phyloP scores from a whole-genome alignment of 2,113 vertebrate genomes.

The Mastomys coucha region DNA sequence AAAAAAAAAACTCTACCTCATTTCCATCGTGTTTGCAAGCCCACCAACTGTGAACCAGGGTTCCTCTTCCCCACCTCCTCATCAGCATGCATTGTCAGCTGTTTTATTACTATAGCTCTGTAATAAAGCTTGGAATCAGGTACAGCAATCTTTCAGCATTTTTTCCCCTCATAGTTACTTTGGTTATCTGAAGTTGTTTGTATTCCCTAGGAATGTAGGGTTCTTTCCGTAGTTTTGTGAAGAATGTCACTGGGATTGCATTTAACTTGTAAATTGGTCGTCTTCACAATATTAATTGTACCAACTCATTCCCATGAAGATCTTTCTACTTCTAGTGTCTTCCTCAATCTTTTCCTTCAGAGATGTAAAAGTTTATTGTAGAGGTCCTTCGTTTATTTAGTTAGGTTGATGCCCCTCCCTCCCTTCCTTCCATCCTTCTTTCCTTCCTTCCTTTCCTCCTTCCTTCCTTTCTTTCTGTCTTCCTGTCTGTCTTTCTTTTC shows the following conservation, averaged over 20 bases:
- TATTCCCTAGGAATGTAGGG: not conserved
- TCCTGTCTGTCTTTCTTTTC: not conserved
- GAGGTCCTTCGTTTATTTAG: not conserved
- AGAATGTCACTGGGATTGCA: not conserved
- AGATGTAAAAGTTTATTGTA: not conserved
- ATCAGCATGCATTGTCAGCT: not conserved
- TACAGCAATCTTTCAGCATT: not conserved
- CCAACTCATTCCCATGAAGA: not conserved
- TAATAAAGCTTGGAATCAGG: not conserved
- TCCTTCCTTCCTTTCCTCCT: not conserved
- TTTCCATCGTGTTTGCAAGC: not conserved
- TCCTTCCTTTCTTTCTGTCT: rapidly evolving
- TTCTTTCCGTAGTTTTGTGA: not conserved
- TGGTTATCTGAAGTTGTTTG: not conserved
- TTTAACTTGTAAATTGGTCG: not conserved
- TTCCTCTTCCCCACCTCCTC: not conserved
- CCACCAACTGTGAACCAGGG: not conserved
- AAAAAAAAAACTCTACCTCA: too few relatives aligned
- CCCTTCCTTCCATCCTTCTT: too few relatives aligned
- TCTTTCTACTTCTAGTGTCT: not conserved
- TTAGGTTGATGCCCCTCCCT: too few relatives aligned
- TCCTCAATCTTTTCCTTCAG: not conserved
- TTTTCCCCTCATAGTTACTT: not conserved
- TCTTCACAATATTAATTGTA: not conserved
- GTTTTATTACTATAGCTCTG: not conserved